A percentile compares a stretch with the other conserved stretches of the same genome.
Evolutionary conservation across 2,113 vertebrate genomes (phyloP).

Genomic region (Megaceryle torquata): DNA sequence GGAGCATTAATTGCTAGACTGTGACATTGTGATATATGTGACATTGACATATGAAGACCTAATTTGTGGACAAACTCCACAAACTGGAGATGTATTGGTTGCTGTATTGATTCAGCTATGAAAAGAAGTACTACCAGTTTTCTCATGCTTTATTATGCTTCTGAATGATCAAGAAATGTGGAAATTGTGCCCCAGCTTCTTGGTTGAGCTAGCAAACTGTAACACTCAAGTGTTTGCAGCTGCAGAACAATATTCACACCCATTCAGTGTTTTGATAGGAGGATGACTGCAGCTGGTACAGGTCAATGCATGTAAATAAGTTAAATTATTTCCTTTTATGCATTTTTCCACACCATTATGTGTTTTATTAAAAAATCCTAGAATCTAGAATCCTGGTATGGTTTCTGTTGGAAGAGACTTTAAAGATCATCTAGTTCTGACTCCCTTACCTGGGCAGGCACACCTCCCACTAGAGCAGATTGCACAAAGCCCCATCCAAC

Average conservation of each 20-base stretch:
- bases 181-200: not conserved
- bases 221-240: not conserved
- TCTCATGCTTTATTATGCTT: not conserved
- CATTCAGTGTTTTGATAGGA: not conserved
- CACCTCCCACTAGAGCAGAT: no score
- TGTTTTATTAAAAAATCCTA: not conserved
- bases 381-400: no score
- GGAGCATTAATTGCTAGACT: no score
- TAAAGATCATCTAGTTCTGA: no score
- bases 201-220: not conserved
- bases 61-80: no score
- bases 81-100: no score
- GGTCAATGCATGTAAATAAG: not conserved
- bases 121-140: not conserved
- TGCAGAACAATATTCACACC: not conserved
- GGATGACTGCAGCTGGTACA: not conserved
- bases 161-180: not conserved
- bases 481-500: no score
- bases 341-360: not conserved
- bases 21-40: no score
- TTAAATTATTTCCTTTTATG: not conserved
- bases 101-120: no score
- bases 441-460: no score
- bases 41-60: no score
- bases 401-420: no score